phyloP scores from a whole-genome alignment of 1,140 invertebrate genomes.

The Telenomus remus region DNA sequence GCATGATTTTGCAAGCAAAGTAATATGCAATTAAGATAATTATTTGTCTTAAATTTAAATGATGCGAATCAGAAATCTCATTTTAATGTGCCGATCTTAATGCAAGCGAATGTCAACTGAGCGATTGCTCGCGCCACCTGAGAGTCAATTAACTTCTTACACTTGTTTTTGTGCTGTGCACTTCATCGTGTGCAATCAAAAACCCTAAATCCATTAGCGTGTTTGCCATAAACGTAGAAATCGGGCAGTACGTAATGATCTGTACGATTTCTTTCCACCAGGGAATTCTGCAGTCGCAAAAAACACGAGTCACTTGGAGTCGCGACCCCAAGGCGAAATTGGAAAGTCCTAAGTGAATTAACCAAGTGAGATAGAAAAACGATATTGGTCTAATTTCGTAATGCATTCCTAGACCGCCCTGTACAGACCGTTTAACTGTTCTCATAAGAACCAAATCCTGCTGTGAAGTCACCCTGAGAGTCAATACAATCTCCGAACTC shows the following conservation, averaged over 20 bases:
- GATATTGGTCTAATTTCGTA: conserved; percentile 64
- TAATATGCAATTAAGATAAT: too few species aligned
- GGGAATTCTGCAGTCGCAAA: conserved; percentile 7
- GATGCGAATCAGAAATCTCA: conserved; percentile 15
- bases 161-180: conserved; percentile 18
- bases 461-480: conserved; percentile 25
- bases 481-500: conserved; percentile 40
- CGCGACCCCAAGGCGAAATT: conserved; percentile 19
- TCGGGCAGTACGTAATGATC: conserved; percentile 22
- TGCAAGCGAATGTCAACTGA: conserved; percentile 12
- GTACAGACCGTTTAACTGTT: conserved; percentile 31
- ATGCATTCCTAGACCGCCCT: conserved; percentile 59
- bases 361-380: conserved; percentile 43
- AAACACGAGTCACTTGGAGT: conserved; percentile 24
- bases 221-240: conserved; percentile 20
- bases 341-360: conserved; percentile 61
- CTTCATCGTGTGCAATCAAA: conserved; percentile 34
- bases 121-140: conserved; percentile 10
- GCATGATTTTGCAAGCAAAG: too few species aligned
- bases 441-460: conserved; percentile 33
- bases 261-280: background rate
- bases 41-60: conserved; percentile 23
- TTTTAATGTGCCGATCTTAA: too few species aligned
- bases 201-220: conserved; percentile 39
- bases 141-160: conserved; percentile 47